These are phyloP conservation scores for Etheostoma spectabile DNA, from an alignment of 2,113 vertebrate genomes.

Conservation along the genomic window DNA sequence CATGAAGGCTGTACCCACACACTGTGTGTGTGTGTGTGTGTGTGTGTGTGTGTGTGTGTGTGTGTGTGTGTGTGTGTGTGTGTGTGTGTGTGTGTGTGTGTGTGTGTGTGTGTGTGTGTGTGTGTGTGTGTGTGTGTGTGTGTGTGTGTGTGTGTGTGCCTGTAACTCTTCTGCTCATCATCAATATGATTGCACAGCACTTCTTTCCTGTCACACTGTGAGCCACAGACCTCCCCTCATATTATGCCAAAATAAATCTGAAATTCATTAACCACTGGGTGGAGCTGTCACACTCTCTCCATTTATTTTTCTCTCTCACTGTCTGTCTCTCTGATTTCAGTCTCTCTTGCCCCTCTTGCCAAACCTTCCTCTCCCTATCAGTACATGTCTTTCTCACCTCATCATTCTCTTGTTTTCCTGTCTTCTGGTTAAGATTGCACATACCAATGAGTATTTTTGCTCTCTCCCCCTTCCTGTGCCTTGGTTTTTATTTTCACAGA, in stretches of 20 bases:
- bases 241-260: constrained; percentile 17
- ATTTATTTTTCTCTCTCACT: not conserved
- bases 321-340: constrained; percentile 29
- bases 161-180: not conserved
- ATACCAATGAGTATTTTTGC: constrained; percentile 32
- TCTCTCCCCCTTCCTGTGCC: not conserved
- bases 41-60: not conserved
- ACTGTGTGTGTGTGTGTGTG: not conserved
- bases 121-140: not conserved
- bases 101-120: not conserved
- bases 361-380: constrained; percentile 21
- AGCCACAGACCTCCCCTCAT: constrained; percentile 30
- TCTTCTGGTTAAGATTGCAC: constrained; percentile 43
- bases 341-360: constrained; percentile 30
- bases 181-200: constrained; percentile 17
- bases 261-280: constrained; percentile 76
- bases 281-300: constrained; percentile 78
- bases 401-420: constrained; percentile 39
- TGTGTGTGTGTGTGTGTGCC: not conserved
- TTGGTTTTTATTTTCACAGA: constrained; percentile 30
- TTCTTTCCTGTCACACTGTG: constrained; percentile 2
- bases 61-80: not conserved
- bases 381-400: constrained; percentile 52
- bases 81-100: not conserved
- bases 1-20: not conserved